These are phyloP conservation scores for Phalanger gymnotis DNA, from an alignment of 2,797 vertebrate species.

Conservation along the genomic window DNA sequence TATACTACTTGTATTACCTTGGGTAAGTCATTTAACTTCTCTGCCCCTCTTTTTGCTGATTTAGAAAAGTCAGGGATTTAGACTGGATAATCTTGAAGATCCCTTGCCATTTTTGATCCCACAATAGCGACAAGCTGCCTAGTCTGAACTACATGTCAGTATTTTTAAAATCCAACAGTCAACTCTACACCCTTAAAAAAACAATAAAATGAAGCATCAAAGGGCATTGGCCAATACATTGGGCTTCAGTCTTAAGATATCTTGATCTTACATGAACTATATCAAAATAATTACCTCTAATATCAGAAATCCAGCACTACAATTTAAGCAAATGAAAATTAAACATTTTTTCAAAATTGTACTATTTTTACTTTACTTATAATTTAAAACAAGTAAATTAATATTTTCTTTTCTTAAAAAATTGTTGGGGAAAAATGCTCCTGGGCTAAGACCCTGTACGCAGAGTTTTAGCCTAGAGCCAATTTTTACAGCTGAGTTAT, in stretches of 20 bases:
- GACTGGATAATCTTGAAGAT: not conserved
- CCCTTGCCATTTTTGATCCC: not conserved
- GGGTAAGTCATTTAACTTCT: not conserved
- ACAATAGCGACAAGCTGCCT: not conserved
- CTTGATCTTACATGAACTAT: slow-evolving; percentile 42
- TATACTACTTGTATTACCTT: not conserved
- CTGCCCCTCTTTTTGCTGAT: not conserved
- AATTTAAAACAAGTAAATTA: slow-evolving; percentile 75
- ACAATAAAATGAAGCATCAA: slow-evolving; percentile 71
- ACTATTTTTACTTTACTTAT: slow-evolving; percentile 51
- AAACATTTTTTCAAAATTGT: not conserved
- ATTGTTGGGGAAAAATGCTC: slow-evolving; percentile 76
- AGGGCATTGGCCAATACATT: slow-evolving; percentile 45
- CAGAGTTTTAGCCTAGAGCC: slow-evolving; percentile 83
- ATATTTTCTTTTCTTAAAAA: slow-evolving; percentile 73
- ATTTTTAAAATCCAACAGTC: slow-evolving; percentile 51
- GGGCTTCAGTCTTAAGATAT: not conserved
- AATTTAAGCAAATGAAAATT: slow-evolving; percentile 47
- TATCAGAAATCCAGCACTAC: slow-evolving; percentile 23
- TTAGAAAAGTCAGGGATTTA: not conserved
- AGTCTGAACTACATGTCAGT: not conserved
- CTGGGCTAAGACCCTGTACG: slow-evolving; percentile 83
- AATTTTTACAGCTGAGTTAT: slow-evolving; percentile 87
- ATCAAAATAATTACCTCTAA: slow-evolving; percentile 33
- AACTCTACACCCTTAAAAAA: slow-evolving; percentile 41